Base-by-base conservation (phyloP, 2,797 vertebrate species). In the Acanthurus tractus region DNA sequence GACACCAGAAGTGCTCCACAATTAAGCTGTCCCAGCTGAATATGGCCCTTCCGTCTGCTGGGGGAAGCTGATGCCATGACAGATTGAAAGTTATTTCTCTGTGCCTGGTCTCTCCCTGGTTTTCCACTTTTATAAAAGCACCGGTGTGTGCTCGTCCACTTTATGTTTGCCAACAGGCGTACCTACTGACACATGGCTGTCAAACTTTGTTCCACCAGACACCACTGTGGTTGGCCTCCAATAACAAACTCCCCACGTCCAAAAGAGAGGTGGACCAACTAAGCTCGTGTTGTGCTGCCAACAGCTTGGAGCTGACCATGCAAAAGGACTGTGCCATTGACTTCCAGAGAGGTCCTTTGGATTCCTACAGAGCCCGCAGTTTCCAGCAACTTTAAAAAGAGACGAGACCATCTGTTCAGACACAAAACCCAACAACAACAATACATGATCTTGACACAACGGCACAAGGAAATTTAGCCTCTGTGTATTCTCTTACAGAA, bases 371-470 rank as follows among this genome's bases (percentile, higher is more conserved):
- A 71, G 70, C 74, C 57, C 15, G 42, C 50, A 44, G 63, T 73
- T 83, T 70, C 22, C 49, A 71, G 44, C 12, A 72, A 72, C 78
- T 88, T 87, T 69, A 29, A 86, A 86, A 76, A 73, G 71, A 90
- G 79, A 38, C 36, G 40, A n/a, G 2, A 68, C 82, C 73, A 86
- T 89, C 87, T 88, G 85, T 76, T 78, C 67, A 59, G 79, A 78
- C 29, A 70, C 62, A 73, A 81, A 61, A 62, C 59, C 74, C 40
- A 61, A 45, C 57, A 61, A 77, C 46, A 65, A 78, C 64, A 78
- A 79, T 56, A 29, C 46, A 42, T n/a, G 42, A 45, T 79, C 54
- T 45, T 73, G 20, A 62, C 54, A 53, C 50, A 58, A 52, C 18
- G 59, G 17, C 12, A 20, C 36, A 69, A 63, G 55, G 49, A 69